A percentile compares a stretch with the other conserved stretches of the same genome.
These are phyloP conservation scores for Pheosia tremula DNA, from an alignment of 2,888 invertebrate species.

Conservation along the genomic window DNA sequence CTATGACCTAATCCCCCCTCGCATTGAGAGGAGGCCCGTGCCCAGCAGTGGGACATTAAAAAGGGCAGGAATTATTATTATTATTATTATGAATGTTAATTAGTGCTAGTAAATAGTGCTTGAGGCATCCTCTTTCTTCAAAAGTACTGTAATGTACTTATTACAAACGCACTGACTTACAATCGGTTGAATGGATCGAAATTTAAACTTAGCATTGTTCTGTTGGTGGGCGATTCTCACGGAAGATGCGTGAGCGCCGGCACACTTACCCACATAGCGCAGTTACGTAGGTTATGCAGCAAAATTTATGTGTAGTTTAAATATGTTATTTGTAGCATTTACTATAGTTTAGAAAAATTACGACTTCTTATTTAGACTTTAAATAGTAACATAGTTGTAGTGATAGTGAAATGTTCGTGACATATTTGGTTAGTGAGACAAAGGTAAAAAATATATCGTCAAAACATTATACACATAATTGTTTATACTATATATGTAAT, in stretches of 20 bases:
- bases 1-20: too few species aligned
- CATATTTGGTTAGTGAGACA: too few species aligned
- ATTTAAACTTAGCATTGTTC: slow-evolving; percentile 57
- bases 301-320: slow-evolving; percentile 36
- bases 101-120: too few species aligned
- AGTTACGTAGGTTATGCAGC: slow-evolving; percentile 43
- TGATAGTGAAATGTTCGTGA: too few species aligned
- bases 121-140: too few species aligned
- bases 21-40: too few species aligned
- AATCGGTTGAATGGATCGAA: slow-evolving; percentile 39
- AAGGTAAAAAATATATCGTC: too few species aligned
- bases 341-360: slow-evolving; percentile 16
- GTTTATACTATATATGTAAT: too few species aligned
- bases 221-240: slow-evolving; percentile 58
- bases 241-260: slow-evolving; percentile 59
- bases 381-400: background rate
- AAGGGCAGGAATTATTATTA: too few species aligned
- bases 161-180: slow-evolving; percentile 27
- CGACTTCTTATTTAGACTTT: slow-evolving; percentile 9
- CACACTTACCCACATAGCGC: slow-evolving; percentile 68
- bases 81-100: too few species aligned
- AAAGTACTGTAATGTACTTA: background rate
- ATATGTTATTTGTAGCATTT: slow-evolving; percentile 38
- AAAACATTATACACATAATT: too few species aligned
- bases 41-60: too few species aligned